Conservation (phyloP, 2,797 vertebrate genomes). For the Karalla daura region DNA sequence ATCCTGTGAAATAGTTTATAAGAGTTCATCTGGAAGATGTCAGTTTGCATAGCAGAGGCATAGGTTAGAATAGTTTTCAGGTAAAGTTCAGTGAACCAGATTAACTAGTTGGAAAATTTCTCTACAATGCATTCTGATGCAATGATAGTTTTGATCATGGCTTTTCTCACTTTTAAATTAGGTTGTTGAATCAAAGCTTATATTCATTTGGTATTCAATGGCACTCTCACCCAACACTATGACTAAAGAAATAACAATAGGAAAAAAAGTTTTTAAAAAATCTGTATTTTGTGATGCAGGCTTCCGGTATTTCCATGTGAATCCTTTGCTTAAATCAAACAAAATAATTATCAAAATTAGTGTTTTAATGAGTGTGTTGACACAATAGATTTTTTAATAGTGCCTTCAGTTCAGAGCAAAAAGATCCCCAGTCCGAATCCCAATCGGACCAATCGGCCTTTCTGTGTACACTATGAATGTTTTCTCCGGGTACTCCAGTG, state of each 20-base stretch:
- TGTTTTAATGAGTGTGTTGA: slow-evolving; percentile 3
- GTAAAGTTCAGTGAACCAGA: not conserved
- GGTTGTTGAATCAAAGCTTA: not conserved
- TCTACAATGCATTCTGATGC: not conserved
- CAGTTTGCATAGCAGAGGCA: not conserved
- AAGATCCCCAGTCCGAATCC: too few relatives aligned
- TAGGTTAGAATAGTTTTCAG: not conserved
- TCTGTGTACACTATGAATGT: too few relatives aligned
- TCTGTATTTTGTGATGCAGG: not conserved
- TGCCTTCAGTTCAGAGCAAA: too few relatives aligned
- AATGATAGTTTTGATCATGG: not conserved
- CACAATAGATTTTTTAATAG: too few relatives aligned
- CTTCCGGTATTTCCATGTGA: not conserved
- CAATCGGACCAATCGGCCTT: too few relatives aligned
- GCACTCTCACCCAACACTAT: not conserved
- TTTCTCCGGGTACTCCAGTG: too few relatives aligned
- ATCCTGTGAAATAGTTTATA: not conserved
- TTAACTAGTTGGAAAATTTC: not conserved
- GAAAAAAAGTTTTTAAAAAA: not conserved
- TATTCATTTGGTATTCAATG: not conserved
- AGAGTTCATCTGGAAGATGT: not conserved
- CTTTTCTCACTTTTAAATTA: not conserved
- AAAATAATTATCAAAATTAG: not conserved
- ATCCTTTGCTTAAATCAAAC: not conserved
- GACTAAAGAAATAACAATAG: not conserved